Evolutionary conservation across 2,113 vertebrate genomes (phyloP), one percentile per base, ranked within the genome.

Genomic region (Nymphicus hollandicus): DNA sequence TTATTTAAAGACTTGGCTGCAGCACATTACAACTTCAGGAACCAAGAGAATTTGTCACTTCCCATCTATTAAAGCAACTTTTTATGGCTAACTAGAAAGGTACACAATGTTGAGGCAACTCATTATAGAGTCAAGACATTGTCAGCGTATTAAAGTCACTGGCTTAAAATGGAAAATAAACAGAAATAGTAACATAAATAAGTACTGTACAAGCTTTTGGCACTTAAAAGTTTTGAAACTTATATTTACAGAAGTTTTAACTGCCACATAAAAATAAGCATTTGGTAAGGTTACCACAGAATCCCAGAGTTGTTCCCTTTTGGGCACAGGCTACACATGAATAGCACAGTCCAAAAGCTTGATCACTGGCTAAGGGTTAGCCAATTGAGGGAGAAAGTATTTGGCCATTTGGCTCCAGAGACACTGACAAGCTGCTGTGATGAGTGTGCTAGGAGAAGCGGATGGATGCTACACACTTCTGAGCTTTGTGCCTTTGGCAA

Each of bases 81-180:
- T 61, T 18, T 87, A 53, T 31, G 15, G 14, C n/a, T 70, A 78
- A 87, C 47, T 81, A 73, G 43, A 73, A 61, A 55, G 17, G 14
- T 28, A 69, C 9, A 61, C 35, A 61, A 43, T 19, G 8, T 60
- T 41, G 81, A 61, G 27, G 17, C 6, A 82, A 65, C 6, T 43
- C 29, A 28, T 44, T 46, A 55, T 20, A 65, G 25, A 71, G 53
- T 58, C 41, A 81, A 74, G 71, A 56, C 37, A 61, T 27, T 52
- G 50, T 23, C 50, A 79, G 15, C 39, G 13, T 39, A 66, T 1
- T 0, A 81, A 61, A 1, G 0, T 60, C 29, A 47, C 24, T 10
- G 18, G 74, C 82, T 53, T 24, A 90, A 89, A 81, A 81, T 41
- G 81, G 70, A 78, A 84, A 73, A 55, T 44, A 65, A 87, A 72